Evolutionary conservation across 2,888 invertebrate genomes (phyloP), one percentile per base, ranked within the genome.

Genomic region (Drosophila atroscutellata): DNA sequence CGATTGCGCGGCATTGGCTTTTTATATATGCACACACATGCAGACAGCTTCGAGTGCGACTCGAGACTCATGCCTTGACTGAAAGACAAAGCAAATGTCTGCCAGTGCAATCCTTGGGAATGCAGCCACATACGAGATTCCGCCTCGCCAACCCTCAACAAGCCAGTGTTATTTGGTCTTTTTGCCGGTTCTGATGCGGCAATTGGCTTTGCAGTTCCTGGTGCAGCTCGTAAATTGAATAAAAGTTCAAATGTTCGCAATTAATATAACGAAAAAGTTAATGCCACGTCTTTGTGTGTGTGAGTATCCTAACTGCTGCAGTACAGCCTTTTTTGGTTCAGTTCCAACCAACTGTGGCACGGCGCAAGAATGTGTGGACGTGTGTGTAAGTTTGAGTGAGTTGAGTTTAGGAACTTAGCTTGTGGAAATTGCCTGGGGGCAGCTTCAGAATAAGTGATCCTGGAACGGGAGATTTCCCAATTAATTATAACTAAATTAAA

Each of bases 241-340:
- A 90, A 91, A 91, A 92, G 91, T 92, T 91, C 91, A 91, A 92
- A 91, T 91, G 91, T 87, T 87, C 83, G 91, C 91, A 91, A 91
- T 92, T 91, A 91, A 91, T 91, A 92, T 85, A 91, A 89, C 90
- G 81, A 86, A 91, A 90, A 89, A 87, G 90, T 91, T 91, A 90
- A 91, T 89, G 70, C 76, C 74, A 64, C 63, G 62, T 64, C 28
- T 54, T 26, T 56, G 30, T 47, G 52, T 26, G 32, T 24, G 36
- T 51, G 34, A 28, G 20, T 8, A 45, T 45, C 56, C 60, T 39
- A 34, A 63, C 42, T 69, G 15, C 49, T 64, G 57, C 47, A 65
- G 24, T 57, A 39, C 37, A 54, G 56, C 51, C 28, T 24, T 50
- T 55, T 72, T 62, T 58, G 45, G 56, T 49, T 59, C 24, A 59